Base-by-base conservation (phyloP, 1,140 invertebrate genomes). In the Zaprionus taronus region DNA sequence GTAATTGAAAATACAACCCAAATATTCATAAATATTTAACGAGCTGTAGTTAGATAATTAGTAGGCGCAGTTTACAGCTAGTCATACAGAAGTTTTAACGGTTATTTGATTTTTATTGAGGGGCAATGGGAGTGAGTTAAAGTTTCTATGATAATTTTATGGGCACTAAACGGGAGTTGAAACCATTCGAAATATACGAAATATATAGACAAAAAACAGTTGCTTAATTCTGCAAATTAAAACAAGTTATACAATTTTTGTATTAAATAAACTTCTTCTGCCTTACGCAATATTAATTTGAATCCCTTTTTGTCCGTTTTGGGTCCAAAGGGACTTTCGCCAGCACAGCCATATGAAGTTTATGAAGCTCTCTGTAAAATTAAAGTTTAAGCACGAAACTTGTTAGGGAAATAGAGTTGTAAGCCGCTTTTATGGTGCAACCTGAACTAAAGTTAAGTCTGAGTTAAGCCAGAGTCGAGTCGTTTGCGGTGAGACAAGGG, bases 321-420 rank as follows among this genome's bases (percentile, higher is more conserved):
- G 34, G 56, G 47, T 24, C 22, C 36, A 47, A 34, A 44, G 56
- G 24, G 53, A 49, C 5, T 22, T 28, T 9, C 11, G n/a, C 38
- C 15, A 6, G 41, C 49, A 53, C n/a, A 69, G 57, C 65, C 72
- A 70, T 74, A 70, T 63, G 38, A 63, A 62, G 17, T 57, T 74
- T 70, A 57, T 62, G 58, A 56, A 62, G 66, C 66, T 62, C 66
- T 57, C 47, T 28, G 53, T 15, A 41, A 75, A 70, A 70, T 75
- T 75, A 53, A 69, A 74, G 58, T 28, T 74, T 14, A 74, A 51
- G 31, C 60, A 15, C n/a, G 26, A 64, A 75, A 71, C 58, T 71
- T 75, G 66, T 63, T 62, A 24, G 49, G 24, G 34, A 71, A 71
- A 75, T 75, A 71, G 53, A 71, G 72, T 63, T 64, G 67, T 71